Conservation (phyloP, 1,140 invertebrate species). For the Dryas iulia region DNA sequence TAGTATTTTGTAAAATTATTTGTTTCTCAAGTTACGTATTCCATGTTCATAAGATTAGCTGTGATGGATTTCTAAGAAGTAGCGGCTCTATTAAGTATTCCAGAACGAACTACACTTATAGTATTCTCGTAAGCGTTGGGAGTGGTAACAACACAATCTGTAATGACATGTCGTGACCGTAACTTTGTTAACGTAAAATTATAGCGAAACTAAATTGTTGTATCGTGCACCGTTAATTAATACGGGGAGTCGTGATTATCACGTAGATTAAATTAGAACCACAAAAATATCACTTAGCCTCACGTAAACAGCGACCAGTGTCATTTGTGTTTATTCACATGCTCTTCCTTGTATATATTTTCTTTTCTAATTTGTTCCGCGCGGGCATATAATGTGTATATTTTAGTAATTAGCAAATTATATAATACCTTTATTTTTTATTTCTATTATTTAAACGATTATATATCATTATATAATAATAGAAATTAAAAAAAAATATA, state of each 20-base stretch:
- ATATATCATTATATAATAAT: no score
- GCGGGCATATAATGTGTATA: no score
- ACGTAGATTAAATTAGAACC: neutral
- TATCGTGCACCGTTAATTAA: conserved; percentile 36
- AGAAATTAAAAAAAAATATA: no score
- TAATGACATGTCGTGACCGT: conserved; percentile 36
- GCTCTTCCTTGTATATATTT: neutral
- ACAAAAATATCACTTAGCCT: neutral
- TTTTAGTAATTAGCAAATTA: no score
- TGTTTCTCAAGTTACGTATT: conserved; percentile 16
- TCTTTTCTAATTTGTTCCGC: no score
- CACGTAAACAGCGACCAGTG: no score
- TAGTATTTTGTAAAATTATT: conserved; percentile 15
- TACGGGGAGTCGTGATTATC: conserved; percentile 25
- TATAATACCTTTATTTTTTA: no score
- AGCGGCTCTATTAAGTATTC: conserved; percentile 37
- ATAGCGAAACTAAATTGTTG: conserved; percentile 35
- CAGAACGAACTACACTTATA: conserved; percentile 31
- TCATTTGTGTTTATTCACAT: no score
- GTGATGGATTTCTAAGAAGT: conserved; percentile 35
- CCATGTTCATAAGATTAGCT: conserved; percentile 27
- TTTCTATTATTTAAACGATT: no score
- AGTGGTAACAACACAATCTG: conserved; percentile 33
- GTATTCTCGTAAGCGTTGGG: conserved; percentile 35
- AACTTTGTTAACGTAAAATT: conserved; percentile 32